These are phyloP conservation scores for Sussaba pulchella DNA, from an alignment of 2,888 invertebrate species.

Conservation along the genomic window DNA sequence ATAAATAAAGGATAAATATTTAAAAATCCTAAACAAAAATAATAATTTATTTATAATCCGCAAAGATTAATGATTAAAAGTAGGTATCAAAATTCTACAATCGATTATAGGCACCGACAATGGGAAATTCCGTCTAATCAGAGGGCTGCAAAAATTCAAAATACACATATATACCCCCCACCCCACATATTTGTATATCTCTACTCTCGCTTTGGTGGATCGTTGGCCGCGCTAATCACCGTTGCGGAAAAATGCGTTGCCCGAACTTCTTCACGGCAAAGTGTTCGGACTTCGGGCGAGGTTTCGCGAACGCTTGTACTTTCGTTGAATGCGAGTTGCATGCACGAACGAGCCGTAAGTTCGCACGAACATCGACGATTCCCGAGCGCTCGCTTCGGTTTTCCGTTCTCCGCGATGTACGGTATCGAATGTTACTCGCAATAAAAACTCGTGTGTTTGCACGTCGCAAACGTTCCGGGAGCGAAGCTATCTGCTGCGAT, in stretches of 20 bases:
- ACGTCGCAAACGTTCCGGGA: constrained; percentile 18
- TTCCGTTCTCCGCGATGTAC: neutral
- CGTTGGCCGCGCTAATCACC: constrained; percentile 2
- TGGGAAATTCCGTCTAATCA: neutral
- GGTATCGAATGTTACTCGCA: too few species aligned
- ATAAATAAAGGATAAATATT: too few species aligned
- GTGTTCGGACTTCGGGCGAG: neutral
- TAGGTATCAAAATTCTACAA: too few species aligned
- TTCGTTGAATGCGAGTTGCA: constrained; percentile 48
- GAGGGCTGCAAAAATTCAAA: neutral
- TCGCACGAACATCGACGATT: constrained; percentile 49
- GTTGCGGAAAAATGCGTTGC: constrained; percentile 43
- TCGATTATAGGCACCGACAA: neutral
- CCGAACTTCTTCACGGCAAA: constrained; percentile 19
- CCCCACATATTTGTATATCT: too few species aligned
- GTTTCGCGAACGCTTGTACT: constrained; percentile 32
- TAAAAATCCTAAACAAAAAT: too few species aligned
- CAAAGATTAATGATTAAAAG: too few species aligned
- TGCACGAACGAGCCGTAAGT: constrained; percentile 40
- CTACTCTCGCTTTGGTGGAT: constrained; percentile 26
- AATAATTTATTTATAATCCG: too few species aligned
- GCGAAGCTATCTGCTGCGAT: constrained; percentile 22
- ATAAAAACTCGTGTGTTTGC: too few species aligned
- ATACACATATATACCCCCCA: too few species aligned
- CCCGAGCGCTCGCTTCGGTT: constrained; percentile 47